A percentile compares a stretch with the other conserved stretches of the same genome.
phyloP scores from a whole-genome alignment of 2,888 invertebrate species.

The Drosophila emarginata region DNA sequence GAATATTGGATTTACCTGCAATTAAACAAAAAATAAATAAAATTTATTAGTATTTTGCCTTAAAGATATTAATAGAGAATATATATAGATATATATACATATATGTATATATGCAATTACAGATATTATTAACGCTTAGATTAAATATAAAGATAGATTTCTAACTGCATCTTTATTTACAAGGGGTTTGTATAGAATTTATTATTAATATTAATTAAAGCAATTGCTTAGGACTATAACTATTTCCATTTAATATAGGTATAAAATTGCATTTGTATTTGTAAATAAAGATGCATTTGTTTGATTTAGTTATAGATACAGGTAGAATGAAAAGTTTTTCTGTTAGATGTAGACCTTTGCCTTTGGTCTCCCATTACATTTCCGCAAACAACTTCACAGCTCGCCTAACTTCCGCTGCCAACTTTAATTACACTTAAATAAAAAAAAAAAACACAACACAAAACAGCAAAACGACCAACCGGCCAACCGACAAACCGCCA shows the following conservation, averaged over 20 bases:
- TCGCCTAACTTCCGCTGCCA: conserved; percentile 72
- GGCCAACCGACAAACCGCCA: conserved; percentile 1
- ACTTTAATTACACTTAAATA: conserved; percentile 72
- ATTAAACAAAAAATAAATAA: conserved; percentile 33
- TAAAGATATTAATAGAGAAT: too few species aligned
- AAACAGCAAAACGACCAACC: neutral
- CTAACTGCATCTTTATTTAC: too few species aligned
- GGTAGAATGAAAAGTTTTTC: conserved; percentile 10
- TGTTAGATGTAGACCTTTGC: conserved; percentile 48
- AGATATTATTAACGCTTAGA: too few species aligned
- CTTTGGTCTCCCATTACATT: conserved; percentile 63
- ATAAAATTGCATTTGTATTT: neutral
- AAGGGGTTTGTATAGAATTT: too few species aligned
- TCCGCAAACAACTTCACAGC: conserved; percentile 71
- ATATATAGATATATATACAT: neutral
- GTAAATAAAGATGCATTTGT: neutral
- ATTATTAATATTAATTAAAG: too few species aligned
- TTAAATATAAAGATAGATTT: too few species aligned
- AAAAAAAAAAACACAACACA: conserved; percentile 11
- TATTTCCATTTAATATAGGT: neutral
- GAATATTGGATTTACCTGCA: conserved; percentile 56
- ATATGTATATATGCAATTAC: too few species aligned
- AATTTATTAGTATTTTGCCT: conserved; percentile 24
- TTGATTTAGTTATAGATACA: neutral
- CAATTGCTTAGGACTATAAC: too few species aligned